Percentiles rank a stretch among this genome's conserved stretches.
Evolutionary conservation across 2,888 invertebrate species (phyloP).

Genomic region (Ornithoptera priamus): DNA sequence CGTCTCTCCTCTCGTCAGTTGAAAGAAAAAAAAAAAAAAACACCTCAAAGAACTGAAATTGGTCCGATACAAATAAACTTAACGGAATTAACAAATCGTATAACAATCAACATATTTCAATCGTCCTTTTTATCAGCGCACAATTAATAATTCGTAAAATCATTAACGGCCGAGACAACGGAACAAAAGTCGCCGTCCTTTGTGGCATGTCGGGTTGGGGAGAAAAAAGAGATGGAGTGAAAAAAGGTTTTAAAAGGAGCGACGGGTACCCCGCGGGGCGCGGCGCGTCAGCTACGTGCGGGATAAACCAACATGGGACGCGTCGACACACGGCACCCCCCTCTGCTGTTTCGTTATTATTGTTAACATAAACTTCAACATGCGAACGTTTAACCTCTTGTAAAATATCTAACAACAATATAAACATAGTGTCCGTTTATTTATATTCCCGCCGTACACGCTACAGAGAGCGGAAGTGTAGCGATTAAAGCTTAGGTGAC

Average conservation of each 20-base stretch:
- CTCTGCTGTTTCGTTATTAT: slow-evolving; percentile 43
- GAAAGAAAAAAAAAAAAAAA: too few relatives aligned
- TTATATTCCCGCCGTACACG: too few relatives aligned
- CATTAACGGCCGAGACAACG: slow-evolving; percentile 76
- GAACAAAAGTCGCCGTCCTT: slow-evolving; percentile 78
- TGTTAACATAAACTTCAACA: slow-evolving; percentile 9
- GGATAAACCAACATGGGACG: slow-evolving; percentile 72
- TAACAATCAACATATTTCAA: slow-evolving; percentile 71
- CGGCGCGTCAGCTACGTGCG: slow-evolving; percentile 46
- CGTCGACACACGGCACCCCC: slow-evolving; percentile 54
- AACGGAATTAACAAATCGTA: slow-evolving; percentile 51
- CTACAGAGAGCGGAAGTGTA: too few relatives aligned
- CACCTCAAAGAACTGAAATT: too few relatives aligned
- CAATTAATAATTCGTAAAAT: slow-evolving; percentile 79
- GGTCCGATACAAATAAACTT: slow-evolving; percentile 36
- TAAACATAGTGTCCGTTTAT: not conserved
- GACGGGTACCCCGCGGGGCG: slow-evolving; percentile 58
- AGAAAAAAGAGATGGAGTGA: slow-evolving; percentile 50
- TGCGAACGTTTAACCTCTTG: not conserved
- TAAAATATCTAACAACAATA: not conserved
- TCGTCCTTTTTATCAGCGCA: slow-evolving; percentile 64
- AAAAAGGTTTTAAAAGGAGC: slow-evolving; percentile 52
- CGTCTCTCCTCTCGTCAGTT: too few relatives aligned
- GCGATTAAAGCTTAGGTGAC: too few relatives aligned
- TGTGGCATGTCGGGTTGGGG: slow-evolving; percentile 60